phyloP scores from a whole-genome alignment of 92 coral and sea anemone genomes.

The Paragorgia papillata region DNA sequence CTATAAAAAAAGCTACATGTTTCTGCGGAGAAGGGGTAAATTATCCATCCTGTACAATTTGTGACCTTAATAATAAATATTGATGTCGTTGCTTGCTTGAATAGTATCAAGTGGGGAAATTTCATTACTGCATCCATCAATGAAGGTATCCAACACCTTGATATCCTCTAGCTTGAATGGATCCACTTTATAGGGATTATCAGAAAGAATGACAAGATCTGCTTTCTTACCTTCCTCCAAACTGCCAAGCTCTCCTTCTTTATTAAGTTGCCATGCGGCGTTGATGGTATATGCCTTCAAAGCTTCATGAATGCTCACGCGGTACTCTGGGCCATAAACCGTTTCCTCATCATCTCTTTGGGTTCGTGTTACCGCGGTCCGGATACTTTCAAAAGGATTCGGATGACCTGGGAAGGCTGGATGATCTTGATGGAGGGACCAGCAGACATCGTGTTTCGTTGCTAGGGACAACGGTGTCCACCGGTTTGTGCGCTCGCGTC shows the following conservation, averaged over 20 bases:
- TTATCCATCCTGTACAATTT: no score
- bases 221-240: conserved; percentile 53
- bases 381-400: conserved; percentile 52
- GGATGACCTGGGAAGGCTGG: conserved; percentile 65
- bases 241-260: conserved; percentile 58
- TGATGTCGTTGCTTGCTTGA: background rate
- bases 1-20: no score
- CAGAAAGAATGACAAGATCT: conserved; percentile 52
- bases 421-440: conserved; percentile 66
- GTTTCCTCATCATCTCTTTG: conserved; percentile 41
- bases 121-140: conserved; percentile 48
- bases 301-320: conserved; percentile 58
- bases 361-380: conserved; percentile 65
- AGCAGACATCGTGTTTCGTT: conserved; percentile 49
- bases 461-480: conserved; percentile 73
- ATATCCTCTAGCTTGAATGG: conserved; percentile 44
- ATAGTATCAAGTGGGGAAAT: background rate
- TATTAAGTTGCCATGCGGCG: conserved; percentile 66
- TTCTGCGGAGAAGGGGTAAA: no score
- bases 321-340: conserved; percentile 62
- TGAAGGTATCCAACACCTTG: conserved; percentile 41
- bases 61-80: no score
- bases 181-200: conserved; percentile 60
- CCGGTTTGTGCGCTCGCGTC: conserved; percentile 67
- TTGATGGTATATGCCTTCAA: conserved; percentile 63